Percentiles rank a stretch among this genome's conserved stretches.
Evolutionary conservation across 1,140 invertebrate species (phyloP).

Genomic region (Nylanderia fulva): DNA sequence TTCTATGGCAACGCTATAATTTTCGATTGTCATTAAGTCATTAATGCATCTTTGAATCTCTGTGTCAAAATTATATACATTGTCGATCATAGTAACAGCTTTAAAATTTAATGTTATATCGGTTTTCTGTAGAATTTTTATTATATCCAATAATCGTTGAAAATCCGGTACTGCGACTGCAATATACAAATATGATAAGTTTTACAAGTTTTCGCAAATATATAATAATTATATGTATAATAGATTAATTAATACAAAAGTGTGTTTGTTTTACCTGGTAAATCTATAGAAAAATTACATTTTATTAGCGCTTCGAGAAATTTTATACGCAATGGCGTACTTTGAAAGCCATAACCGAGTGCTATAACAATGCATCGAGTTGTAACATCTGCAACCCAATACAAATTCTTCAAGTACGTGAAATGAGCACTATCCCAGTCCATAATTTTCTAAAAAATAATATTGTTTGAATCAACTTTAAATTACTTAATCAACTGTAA

Average conservation of each 20-base stretch:
- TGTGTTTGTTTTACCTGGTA: constrained; percentile 84
- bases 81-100: constrained; percentile 76
- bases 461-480: neutral
- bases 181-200: constrained; percentile 61
- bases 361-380: constrained; percentile 86
- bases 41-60: constrained; percentile 86
- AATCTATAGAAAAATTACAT: constrained; percentile 85
- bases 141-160: constrained; percentile 84
- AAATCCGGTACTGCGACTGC: constrained; percentile 86
- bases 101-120: constrained; percentile 79
- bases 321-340: constrained; percentile 86
- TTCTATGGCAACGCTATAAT: constrained; percentile 87
- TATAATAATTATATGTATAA: neutral
- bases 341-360: constrained; percentile 86
- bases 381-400: constrained; percentile 87
- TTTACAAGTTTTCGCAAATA: constrained; percentile 24
- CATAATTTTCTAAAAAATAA: constrained; percentile 76
- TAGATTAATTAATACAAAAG: constrained; percentile 4
- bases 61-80: constrained; percentile 73
- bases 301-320: constrained; percentile 86
- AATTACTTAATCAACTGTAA: too few species aligned
- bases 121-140: constrained; percentile 84
- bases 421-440: constrained; percentile 78
- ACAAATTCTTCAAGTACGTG: constrained; percentile 79
- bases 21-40: constrained; percentile 83